Evolutionary conservation across 2,888 invertebrate genomes (phyloP).

Genomic region (Folsomia manolachei): DNA sequence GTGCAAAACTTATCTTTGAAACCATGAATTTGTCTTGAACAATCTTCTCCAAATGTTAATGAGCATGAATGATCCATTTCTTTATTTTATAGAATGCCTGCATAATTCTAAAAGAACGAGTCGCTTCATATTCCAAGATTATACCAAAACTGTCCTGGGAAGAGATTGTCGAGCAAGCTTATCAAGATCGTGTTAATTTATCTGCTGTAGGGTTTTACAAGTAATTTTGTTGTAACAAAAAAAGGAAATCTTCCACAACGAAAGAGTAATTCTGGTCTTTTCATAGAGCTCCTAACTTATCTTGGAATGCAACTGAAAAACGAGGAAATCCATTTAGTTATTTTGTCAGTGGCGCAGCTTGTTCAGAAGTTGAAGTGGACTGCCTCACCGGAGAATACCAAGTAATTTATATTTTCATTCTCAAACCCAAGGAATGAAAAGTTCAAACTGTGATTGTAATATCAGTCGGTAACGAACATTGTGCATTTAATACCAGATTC

Average conservation of each 20-base stretch:
- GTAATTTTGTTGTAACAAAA: constrained; percentile 49
- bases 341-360: constrained; percentile 80
- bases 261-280: too few relatives aligned
- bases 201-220: constrained; percentile 78
- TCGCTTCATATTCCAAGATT: constrained; percentile 70
- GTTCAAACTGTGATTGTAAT: too few relatives aligned
- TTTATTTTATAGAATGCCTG: constrained; percentile 67
- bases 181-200: constrained; percentile 71
- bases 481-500: constrained; percentile 56
- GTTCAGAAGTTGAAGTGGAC: constrained; percentile 88
- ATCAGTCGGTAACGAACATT: too few relatives aligned
- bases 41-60: not conserved
- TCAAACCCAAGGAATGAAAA: too few relatives aligned
- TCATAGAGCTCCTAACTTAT: constrained; percentile 32
- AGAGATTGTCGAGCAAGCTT: constrained; percentile 75
- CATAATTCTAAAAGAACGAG: constrained; percentile 66
- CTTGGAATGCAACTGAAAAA: constrained; percentile 33
- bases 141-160: constrained; percentile 79
- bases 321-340: constrained; percentile 65
- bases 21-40: not conserved
- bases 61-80: not conserved
- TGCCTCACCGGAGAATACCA: constrained; percentile 91
- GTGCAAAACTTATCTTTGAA: not conserved
- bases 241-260: not conserved
- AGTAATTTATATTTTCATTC: constrained; percentile 17